Base-by-base conservation (phyloP, 1,140 invertebrate species). In the Conus ventricosus region DNA sequence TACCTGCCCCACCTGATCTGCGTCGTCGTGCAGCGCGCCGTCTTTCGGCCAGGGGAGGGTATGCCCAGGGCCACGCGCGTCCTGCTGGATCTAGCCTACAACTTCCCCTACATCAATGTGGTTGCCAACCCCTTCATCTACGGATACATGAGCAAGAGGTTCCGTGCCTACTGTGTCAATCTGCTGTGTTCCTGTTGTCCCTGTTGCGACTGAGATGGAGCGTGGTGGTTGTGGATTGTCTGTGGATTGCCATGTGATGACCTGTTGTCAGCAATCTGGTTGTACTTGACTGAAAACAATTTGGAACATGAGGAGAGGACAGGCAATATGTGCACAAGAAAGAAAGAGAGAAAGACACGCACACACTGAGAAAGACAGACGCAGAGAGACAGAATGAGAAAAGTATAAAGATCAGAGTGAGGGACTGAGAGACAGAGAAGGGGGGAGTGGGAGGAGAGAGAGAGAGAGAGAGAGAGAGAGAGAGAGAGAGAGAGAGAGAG, bases 1-100 rank as follows among this genome's bases (percentile, higher is more conserved):
- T 90, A 90, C 75, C 81, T 90, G 51, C 90, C 90, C 5, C 90
- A 90, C 71, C 88, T 90, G 25, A 55, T 88, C 23, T 84, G 88
- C 20, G 78, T 90, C 11, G 87, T 90, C 39, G 80, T 88, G 54
- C 57, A 71, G 25, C 78, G 83, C 11, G 15, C 27, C 20, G 13
- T 90, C 2, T 39, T 76, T n/a, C n/a, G 27, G 83, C 75, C 85
- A 27, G 27, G 15, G 8, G 10, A 71, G n/a, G 67, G 76, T 39
- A 75, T 88, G 39, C 86, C 88, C 23, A 57, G 87, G 23, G 54
- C 25, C 23, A 54, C 60, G 27, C 60, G 89, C 17, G 53, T 87
- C 27, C 2, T 85, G 4, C 39, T 89, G 67, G 90, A 90, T 11
- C 25, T 89, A 54, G 90, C 88, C 51, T 90, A 90, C 84, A 89